Percentiles rank a stretch among this genome's conserved stretches.
Conservation (phyloP, 2,888 invertebrate genomes). For the Cerastis leucographa region DNA sequence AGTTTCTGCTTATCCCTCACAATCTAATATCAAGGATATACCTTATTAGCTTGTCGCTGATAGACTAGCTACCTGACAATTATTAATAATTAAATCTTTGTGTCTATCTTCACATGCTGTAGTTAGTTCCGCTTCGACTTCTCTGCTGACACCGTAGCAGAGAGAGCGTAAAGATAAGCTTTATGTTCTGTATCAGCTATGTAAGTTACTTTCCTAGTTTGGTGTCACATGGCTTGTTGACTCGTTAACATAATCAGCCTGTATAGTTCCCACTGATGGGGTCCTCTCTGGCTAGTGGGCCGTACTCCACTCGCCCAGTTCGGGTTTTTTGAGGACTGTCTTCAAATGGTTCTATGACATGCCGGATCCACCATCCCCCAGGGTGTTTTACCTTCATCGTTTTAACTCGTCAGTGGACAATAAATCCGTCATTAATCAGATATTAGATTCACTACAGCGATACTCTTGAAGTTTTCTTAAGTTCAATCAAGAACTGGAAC, state of each 20-base stretch:
- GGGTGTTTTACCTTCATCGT: neutral
- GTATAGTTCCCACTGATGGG: neutral
- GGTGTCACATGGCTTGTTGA: slow-evolving; percentile 19
- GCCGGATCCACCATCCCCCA: too few relatives aligned
- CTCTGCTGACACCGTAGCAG: slow-evolving; percentile 50
- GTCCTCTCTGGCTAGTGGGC: neutral
- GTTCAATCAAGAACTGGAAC: too few relatives aligned
- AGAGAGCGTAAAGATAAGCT: slow-evolving; percentile 55
- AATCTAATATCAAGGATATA: slow-evolving; percentile 12
- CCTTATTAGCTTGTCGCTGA: slow-evolving; percentile 10
- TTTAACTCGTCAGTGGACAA: neutral
- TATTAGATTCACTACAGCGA: neutral
- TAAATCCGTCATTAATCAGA: neutral
- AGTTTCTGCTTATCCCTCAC: slow-evolving; percentile 2
- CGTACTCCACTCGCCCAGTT: too few relatives aligned
- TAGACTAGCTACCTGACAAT: slow-evolving; percentile 29
- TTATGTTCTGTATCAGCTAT: slow-evolving; percentile 19
- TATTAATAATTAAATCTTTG: slow-evolving; percentile 48
- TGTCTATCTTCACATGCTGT: slow-evolving; percentile 31
- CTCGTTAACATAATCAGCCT: neutral
- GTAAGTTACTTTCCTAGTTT: slow-evolving; percentile 2
- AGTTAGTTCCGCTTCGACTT: slow-evolving; percentile 54
- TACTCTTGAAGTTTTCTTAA: too few relatives aligned
- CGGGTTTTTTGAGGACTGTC: neutral
- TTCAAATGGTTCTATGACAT: too few relatives aligned